These are phyloP conservation scores for Chrysocyon brachyurus DNA, from an alignment of 2,797 vertebrate genomes.

Conservation along the genomic window DNA sequence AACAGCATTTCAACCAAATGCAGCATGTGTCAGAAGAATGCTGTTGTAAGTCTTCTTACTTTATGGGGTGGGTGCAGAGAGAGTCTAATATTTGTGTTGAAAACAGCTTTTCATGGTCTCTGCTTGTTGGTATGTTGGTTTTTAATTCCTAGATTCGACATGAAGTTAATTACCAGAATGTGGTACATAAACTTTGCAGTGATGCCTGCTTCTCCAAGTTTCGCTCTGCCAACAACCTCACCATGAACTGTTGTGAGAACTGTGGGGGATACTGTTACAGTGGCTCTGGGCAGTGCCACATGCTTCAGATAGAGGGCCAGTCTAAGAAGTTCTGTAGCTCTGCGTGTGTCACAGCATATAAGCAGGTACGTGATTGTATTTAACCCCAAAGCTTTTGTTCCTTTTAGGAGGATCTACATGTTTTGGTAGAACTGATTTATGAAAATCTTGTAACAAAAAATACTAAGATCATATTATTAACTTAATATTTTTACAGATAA, in stretches of 20 bases:
- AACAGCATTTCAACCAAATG: constrained; percentile 93
- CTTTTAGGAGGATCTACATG: background rate
- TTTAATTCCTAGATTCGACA: constrained; percentile 93
- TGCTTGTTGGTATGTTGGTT: background rate
- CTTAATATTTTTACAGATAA: constrained; percentile 28
- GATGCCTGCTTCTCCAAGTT: constrained; percentile 96
- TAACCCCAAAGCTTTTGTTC: constrained; percentile 32
- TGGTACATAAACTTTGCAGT: constrained; percentile 96
- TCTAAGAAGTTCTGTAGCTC: constrained; percentile 95
- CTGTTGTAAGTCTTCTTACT: constrained; percentile 90
- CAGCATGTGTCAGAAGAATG: constrained; percentile 95
- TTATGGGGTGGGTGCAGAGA: background rate
- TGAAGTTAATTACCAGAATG: constrained; percentile 95
- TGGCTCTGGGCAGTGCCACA: constrained; percentile 91
- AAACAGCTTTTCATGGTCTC: background rate
- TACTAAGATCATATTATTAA: background rate
- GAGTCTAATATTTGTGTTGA: background rate
- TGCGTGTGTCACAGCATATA: constrained; percentile 92
- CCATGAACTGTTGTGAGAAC: constrained; percentile 95
- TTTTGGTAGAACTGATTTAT: constrained; percentile 51
- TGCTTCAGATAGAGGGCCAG: constrained; percentile 93
- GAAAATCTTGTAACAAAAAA: background rate
- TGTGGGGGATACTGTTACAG: constrained; percentile 94
- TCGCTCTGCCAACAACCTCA: constrained; percentile 94
- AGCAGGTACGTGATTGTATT: constrained; percentile 90